These are phyloP conservation scores for Siniperca knerii DNA, from an alignment of 2,113 vertebrate species.

Conservation along the genomic window DNA sequence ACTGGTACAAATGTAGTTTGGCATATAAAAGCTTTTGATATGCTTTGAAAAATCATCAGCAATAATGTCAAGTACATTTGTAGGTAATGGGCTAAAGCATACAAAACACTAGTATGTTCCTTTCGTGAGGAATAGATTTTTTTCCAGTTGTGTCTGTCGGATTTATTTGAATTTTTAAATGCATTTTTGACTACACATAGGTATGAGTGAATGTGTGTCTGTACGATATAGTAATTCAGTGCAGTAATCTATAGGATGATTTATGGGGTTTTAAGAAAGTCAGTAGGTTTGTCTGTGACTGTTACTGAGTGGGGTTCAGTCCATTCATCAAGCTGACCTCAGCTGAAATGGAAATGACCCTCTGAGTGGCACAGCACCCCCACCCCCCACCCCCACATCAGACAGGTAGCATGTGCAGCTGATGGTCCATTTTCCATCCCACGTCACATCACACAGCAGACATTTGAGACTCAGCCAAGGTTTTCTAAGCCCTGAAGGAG, in stretches of 20 bases:
- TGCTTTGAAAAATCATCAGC: not conserved
- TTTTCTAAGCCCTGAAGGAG: constrained; percentile 61
- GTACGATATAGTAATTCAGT: constrained; percentile 6
- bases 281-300: constrained; percentile 56
- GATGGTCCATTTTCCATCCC: constrained; percentile 45
- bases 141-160: not conserved
- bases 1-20: not conserved
- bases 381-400: not conserved
- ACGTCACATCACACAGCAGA: constrained; percentile 32
- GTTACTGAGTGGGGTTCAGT: constrained; percentile 54
- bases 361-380: constrained; percentile 17
- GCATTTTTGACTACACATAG: not conserved
- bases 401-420: constrained; percentile 43
- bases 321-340: constrained; percentile 69
- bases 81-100: not conserved
- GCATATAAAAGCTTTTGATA: not conserved
- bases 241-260: constrained; percentile 59
- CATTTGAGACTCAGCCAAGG: constrained; percentile 42
- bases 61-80: not conserved
- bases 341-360: constrained; percentile 65
- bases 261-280: constrained; percentile 65
- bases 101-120: not conserved
- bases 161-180: not conserved
- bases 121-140: not conserved
- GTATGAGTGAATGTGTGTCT: not conserved